phyloP scores from a whole-genome alignment of 1,140 invertebrate genomes.

The Lepidotrigona ventralis region DNA sequence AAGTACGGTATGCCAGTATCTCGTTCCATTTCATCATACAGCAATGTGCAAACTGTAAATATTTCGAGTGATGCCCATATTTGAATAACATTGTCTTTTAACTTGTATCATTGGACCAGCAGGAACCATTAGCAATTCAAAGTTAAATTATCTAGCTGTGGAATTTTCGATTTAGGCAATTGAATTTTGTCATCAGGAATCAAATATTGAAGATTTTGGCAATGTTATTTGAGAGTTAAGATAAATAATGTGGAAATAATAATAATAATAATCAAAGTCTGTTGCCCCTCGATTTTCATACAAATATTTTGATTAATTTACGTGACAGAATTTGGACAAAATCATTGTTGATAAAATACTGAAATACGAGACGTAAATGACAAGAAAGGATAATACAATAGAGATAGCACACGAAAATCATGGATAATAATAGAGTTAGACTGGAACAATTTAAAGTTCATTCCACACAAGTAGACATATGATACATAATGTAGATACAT shows the following conservation, averaged over 20 bases:
- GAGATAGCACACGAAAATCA: not conserved
- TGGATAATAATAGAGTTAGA: not conserved
- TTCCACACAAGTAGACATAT: not conserved
- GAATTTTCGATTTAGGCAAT: too few species aligned
- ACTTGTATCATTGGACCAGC: too few species aligned
- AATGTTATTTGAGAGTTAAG: not conserved
- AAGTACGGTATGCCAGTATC: not conserved
- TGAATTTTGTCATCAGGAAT: too few species aligned
- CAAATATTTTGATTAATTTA: not conserved
- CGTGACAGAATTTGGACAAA: not conserved
- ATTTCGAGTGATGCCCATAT: not conserved
- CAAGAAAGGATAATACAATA: not conserved
- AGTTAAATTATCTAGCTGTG: too few species aligned
- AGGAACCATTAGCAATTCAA: too few species aligned
- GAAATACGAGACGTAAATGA: not conserved
- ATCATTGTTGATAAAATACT: not conserved
- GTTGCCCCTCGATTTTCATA: not conserved
- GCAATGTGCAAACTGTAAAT: not conserved
- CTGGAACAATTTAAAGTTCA: not conserved
- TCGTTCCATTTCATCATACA: too few species aligned
- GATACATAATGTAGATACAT: too few species aligned
- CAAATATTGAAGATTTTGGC: too few species aligned
- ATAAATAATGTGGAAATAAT: not conserved
- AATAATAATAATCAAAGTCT: not conserved
- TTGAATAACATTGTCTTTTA: not conserved